A percentile compares a stretch with the other conserved stretches of the same genome.
Conservation (phyloP, 92 coral and sea anemone species). For the Actinostola sp. region DNA sequence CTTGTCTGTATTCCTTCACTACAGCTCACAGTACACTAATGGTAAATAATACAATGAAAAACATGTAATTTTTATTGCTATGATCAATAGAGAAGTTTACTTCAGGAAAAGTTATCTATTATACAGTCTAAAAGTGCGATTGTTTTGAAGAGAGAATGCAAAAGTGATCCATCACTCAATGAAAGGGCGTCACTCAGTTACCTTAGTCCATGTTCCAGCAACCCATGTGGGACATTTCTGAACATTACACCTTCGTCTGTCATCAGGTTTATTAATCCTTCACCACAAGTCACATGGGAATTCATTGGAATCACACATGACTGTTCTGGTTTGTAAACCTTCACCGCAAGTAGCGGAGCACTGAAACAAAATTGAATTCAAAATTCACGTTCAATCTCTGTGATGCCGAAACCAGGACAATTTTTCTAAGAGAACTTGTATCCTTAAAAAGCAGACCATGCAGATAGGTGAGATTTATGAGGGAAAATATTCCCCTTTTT, state of each 20-base stretch:
- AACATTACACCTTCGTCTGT: slow-evolving; percentile 51
- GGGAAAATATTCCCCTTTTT: no score
- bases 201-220: slow-evolving; percentile 67
- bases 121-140: no score
- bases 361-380: slow-evolving; percentile 18
- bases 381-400: no score
- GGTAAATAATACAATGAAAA: no score
- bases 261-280: slow-evolving; percentile 9
- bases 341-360: slow-evolving; percentile 76
- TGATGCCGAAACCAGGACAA: no score
- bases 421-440: no score
- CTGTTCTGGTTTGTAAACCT: slow-evolving; percentile 55
- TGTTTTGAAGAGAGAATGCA: neutral
- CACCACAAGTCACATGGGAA: slow-evolving; percentile 26
- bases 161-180: neutral
- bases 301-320: slow-evolving; percentile 34
- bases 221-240: slow-evolving; percentile 75
- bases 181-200: slow-evolving; percentile 13
- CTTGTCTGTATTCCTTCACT: slow-evolving; percentile 67
- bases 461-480: no score
- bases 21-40: slow-evolving; percentile 82
- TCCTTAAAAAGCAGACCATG: no score
- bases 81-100: no score
- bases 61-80: no score
- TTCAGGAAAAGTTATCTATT: no score